Percentiles rank a stretch among this genome's conserved stretches.
These are phyloP conservation scores for Pelosia muscerda DNA, from an alignment of 2,888 invertebrate genomes.

Conservation along the genomic window DNA sequence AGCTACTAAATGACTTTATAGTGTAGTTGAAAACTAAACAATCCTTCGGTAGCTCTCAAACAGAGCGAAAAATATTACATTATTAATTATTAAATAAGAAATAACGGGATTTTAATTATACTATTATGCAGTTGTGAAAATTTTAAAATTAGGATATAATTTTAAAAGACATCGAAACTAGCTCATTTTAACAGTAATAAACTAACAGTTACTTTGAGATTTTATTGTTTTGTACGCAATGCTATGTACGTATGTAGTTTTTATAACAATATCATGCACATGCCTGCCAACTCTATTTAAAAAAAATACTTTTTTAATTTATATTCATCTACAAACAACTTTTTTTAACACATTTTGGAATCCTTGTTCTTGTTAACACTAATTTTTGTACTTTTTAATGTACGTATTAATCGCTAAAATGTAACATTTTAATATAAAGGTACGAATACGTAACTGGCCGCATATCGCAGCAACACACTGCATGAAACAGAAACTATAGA, in stretches of 20 bases:
- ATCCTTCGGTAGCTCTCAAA: background rate
- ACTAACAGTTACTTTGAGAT: constrained; percentile 37
- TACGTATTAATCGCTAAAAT: constrained; percentile 1
- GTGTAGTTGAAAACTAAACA: background rate
- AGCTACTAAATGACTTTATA: background rate
- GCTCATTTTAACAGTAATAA: constrained; percentile 32
- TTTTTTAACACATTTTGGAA: constrained; percentile 18
- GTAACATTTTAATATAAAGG: constrained; percentile 16
- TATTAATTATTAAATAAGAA: constrained; percentile 13
- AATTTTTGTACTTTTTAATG: constrained; percentile 11
- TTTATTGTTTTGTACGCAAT: constrained; percentile 15
- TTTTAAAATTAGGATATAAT: constrained; percentile 12
- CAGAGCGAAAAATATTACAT: constrained; percentile 13
- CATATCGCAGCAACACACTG: no score
- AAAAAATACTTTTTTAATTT: constrained; percentile 28
- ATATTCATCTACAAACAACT: no score
- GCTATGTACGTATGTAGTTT: constrained; percentile 22
- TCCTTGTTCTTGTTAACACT: constrained; percentile 34
- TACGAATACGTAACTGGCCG: no score
- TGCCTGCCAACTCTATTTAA: constrained; percentile 38
- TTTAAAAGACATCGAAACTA: constrained; percentile 17
- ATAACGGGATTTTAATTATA: constrained; percentile 14
- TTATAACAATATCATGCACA: constrained; percentile 36
- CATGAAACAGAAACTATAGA: no score
- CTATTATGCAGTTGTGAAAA: constrained; percentile 12